Evolutionary conservation across 2,797 vertebrate species (phyloP).

Genomic region (Protonibea diacanthus): DNA sequence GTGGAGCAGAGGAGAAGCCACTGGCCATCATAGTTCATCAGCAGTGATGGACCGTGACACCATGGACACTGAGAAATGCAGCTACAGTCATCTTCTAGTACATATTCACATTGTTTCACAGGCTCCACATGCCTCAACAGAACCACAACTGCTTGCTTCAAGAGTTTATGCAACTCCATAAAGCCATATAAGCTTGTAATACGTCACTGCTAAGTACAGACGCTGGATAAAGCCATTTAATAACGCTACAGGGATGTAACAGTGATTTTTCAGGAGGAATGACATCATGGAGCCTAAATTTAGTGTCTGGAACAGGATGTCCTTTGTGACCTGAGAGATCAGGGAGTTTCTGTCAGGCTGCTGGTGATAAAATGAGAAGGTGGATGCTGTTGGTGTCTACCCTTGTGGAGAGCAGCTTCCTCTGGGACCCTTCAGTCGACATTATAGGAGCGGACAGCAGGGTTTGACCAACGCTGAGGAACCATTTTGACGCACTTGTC

Average conservation of each 20-base stretch:
- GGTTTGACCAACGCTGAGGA: conserved; percentile 23
- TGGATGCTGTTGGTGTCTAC: conserved; percentile 18
- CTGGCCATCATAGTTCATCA: conserved; percentile 31
- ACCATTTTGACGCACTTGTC: conserved; percentile 77
- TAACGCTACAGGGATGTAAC: neutral
- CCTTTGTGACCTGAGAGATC: conserved; percentile 48
- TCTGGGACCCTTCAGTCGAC: conserved; percentile 11
- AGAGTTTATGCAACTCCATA: neutral
- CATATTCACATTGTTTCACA: neutral
- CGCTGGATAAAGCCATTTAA: neutral
- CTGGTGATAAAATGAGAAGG: neutral
- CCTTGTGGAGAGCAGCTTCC: conserved; percentile 16
- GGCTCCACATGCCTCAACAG: neutral
- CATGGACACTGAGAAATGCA: conserved; percentile 3
- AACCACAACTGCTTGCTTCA: neutral
- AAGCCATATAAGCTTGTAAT: neutral
- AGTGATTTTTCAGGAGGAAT: conserved; percentile 18
- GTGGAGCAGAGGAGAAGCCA: conserved; percentile 49
- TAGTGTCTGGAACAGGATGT: conserved; percentile 48
- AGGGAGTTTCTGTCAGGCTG: conserved; percentile 14
- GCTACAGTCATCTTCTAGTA: neutral
- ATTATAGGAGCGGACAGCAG: conserved; percentile 11
- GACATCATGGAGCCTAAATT: conserved; percentile 46
- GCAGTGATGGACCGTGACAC: conserved; percentile 16
- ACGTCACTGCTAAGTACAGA: neutral